These are phyloP conservation scores for Ifrita kowaldi DNA, from an alignment of 2,113 vertebrate genomes.

Conservation along the genomic window DNA sequence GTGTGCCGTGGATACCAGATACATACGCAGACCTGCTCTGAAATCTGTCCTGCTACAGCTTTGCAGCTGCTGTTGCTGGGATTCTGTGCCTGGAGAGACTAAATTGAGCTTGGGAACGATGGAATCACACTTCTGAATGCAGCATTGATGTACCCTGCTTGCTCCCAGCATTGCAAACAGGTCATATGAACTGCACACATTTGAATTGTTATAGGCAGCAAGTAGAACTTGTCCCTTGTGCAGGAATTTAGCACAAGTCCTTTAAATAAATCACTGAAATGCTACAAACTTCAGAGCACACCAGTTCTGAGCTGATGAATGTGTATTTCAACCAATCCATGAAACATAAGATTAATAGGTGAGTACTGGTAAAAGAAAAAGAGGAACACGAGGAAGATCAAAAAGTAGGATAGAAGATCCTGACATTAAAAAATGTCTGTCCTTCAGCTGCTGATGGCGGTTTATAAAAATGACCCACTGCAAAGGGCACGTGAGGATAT, in stretches of 20 bases:
- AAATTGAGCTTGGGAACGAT: background rate
- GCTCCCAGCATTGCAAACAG: background rate
- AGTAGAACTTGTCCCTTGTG: background rate
- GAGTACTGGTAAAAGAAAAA: background rate
- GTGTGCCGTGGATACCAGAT: rapidly evolving
- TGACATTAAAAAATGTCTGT: background rate
- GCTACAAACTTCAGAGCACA: background rate
- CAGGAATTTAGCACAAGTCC: background rate
- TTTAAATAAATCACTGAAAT: background rate
- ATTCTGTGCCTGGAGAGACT: background rate
- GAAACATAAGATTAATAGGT: background rate
- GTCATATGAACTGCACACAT: background rate
- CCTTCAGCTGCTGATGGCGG: background rate
- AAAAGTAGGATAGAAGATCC: conserved; percentile 24
- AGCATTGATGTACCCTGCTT: background rate
- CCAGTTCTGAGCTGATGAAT: background rate
- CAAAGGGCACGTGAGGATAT: background rate
- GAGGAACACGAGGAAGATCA: background rate
- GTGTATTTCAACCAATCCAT: background rate
- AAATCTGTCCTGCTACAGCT: background rate
- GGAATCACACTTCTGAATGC: background rate
- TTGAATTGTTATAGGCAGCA: background rate
- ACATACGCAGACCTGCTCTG: background rate
- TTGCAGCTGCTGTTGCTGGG: background rate
- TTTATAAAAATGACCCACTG: background rate